A percentile compares a stretch with the other conserved stretches of the same genome.
Conservation (phyloP, 2,888 invertebrate genomes). For the Synanthedon formicaeformis region DNA sequence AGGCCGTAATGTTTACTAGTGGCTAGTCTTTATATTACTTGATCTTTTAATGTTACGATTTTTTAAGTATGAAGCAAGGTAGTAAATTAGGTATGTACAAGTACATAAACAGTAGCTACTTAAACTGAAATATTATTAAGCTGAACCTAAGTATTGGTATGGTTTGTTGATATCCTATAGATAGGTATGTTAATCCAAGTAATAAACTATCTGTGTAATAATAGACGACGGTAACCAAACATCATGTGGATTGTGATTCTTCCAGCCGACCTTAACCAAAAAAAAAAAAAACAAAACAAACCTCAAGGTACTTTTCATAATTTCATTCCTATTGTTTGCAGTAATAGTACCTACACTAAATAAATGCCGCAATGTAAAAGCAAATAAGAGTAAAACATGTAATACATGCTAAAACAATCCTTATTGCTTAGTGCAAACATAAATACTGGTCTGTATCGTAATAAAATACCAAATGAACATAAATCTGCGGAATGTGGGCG, state of each 20-base stretch:
- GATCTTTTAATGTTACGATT: not conserved
- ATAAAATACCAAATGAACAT: conserved; percentile 40
- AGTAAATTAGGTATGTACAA: not conserved
- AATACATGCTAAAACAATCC: conserved; percentile 16
- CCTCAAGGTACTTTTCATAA: too few species aligned
- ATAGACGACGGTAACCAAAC: too few species aligned
- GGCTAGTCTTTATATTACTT: conserved; percentile 28
- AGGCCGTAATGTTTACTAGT: conserved; percentile 39
- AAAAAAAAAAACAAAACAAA: too few species aligned
- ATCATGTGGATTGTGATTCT: too few species aligned
- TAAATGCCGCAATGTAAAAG: conserved; percentile 7
- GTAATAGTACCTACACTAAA: not conserved
- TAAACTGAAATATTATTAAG: too few species aligned
- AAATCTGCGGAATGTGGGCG: conserved; percentile 18
- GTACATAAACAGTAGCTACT: not conserved
- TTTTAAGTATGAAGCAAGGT: too few species aligned
- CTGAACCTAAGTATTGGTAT: too few species aligned
- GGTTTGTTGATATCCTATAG: too few species aligned
- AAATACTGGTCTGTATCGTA: conserved; percentile 7
- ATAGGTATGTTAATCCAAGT: too few species aligned
- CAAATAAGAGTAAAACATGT: conserved; percentile 23
- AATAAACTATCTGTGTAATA: too few species aligned
- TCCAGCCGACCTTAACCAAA: too few species aligned
- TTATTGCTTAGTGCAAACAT: conserved; percentile 6
- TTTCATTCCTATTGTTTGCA: too few species aligned